Percentiles rank a stretch among this genome's conserved stretches.
phyloP scores from a whole-genome alignment of 2,113 vertebrate species.

The Epinephelus cyanopodus region DNA sequence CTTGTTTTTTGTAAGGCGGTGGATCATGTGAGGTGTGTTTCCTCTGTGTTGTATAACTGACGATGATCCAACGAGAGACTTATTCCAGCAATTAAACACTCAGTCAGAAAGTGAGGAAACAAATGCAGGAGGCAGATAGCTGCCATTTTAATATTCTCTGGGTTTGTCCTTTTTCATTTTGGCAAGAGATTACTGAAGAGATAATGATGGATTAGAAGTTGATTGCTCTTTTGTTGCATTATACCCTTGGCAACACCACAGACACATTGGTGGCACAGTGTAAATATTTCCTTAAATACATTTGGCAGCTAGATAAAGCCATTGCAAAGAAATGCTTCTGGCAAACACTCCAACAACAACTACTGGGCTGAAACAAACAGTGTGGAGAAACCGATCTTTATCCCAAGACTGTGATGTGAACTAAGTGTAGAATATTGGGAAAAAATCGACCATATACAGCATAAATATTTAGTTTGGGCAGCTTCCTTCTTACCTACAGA shows the following conservation, averaged over 20 bases:
- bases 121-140: neutral
- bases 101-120: neutral
- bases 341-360: neutral
- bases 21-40: slow-evolving; percentile 19
- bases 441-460: neutral
- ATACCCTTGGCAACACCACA: neutral
- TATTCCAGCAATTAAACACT: neutral
- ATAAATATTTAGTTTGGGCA: no score
- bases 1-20: slow-evolving; percentile 1
- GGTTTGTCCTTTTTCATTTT: neutral
- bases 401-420: neutral
- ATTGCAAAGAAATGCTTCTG: neutral
- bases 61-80: neutral
- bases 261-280: neutral
- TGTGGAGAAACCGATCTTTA: neutral
- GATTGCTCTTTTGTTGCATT: slow-evolving; percentile 3
- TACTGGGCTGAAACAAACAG: neutral
- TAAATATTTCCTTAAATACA: neutral
- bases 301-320: neutral
- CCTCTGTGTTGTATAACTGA: neutral
- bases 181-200: neutral
- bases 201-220: slow-evolving; percentile 14
- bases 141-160: neutral
- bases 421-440: neutral
- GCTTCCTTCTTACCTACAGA: no score